Evolutionary conservation across 2,113 vertebrate species (phyloP), one percentile per base, ranked within the genome.

Genomic region (Tinamus guttatus): DNA sequence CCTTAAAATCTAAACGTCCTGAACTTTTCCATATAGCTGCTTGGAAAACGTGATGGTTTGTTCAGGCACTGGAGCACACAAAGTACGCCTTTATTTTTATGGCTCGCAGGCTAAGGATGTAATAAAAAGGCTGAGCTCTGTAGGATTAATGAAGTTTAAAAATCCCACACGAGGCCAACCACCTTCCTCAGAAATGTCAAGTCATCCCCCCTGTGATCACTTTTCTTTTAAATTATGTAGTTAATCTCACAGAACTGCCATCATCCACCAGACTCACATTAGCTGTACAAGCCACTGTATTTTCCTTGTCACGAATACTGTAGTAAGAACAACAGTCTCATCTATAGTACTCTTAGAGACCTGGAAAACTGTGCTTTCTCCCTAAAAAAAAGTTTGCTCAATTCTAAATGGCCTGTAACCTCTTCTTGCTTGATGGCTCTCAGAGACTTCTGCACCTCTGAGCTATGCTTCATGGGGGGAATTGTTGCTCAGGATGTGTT

Each of bases 381-480:
- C n/a, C 27, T 49, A 65, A 49, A 68, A 62, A 62, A 21, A 58
- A 80, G 3, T 11, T 76, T 0, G 0, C 2, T 64, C 18, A 41
- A 28, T 34, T n/a, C 34, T 51, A 16, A 40, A 13, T 47, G 38
- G 60, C 22, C 49, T 12, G 2, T 63, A 63, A 43, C 12, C 60
- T 54, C 9, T 32, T 49, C 27, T 58, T 20, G 45, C 22, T 1
- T 2, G 28, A 25, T 17, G 28, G 30, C 28, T 32, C 30, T 58
- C 30, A 25, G 52, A 54, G 52, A 40, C 13, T 69, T 38, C 5
- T 30, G 32, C 36, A 0, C 1, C 41, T 32, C 52, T 47, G n/a
- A 63, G 13, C 10, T 58, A 22, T 18, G 28, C 73, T 62, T 0
- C 0, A 45, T 52, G 56, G 12, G 41, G 56, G 12, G 41, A 40